Base-by-base conservation (phyloP, 1,140 invertebrate genomes). In the Mya arenaria region DNA sequence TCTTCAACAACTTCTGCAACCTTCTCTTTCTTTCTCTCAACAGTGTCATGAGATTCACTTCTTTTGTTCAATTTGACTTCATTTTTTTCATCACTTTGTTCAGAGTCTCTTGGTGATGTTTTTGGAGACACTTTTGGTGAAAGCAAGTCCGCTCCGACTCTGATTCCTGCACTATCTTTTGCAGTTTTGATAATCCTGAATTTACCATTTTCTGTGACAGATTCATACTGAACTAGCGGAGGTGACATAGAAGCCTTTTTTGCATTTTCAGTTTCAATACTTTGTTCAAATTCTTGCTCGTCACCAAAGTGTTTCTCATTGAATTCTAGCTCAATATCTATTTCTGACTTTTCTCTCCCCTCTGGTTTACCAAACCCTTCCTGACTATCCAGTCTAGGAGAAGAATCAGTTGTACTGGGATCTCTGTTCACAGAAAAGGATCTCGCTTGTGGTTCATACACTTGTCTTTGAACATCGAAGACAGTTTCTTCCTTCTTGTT, bases 121-220 rank as follows among this genome's bases (percentile, higher is more conserved):
- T 60, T 71, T 37, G 65, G 75, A 6, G 75, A 79, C 34, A 39
- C 23, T 68, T 69, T 79, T 32, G 77, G 66, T 30, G 66, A 58
- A 4, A 36, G 15, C 13, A 34, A n/a, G 15, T 80, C 66, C 19
- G 19, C 65, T 23, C 65, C 66, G 41, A 60, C 66, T n/a, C 48
- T 71, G 10, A 80, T 80, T 6, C 75, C 63, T 25, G 32, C 44
- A 6, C 62, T 62, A 32, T 71, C 66, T 37, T 58, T 71, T 60
- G 77, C n/a, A 23, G 56, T 80, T 71, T 80, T 80, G 1, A 80
- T 62, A 8, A 80, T 80, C 25, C 77, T 80, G 48, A 80, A 80
- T 41, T 80, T 80, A 2, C 77, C 77, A 58, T 80, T 80, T 62
- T 80, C 66, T 41, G 37, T 80, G 1, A 69, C 66, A 37, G 77